phyloP scores from a whole-genome alignment of 2,888 invertebrate species.

The Panzeria rudis region DNA sequence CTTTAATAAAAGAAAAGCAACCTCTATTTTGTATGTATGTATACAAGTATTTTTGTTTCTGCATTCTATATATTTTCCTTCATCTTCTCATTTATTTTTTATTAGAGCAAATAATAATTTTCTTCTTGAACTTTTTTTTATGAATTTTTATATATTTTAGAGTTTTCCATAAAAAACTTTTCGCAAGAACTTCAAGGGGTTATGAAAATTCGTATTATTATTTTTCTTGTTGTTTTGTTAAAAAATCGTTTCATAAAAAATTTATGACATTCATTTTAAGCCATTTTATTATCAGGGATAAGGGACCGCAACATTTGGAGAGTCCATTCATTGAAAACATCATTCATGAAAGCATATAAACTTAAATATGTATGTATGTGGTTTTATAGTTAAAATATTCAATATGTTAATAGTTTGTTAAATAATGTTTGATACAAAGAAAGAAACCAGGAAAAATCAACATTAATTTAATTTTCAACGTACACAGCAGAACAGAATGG shows the following conservation, averaged over 20 bases:
- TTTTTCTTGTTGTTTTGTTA: slow-evolving; percentile 21
- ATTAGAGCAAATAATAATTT: slow-evolving; percentile 34
- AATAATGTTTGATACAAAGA: no score
- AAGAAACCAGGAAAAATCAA: no score
- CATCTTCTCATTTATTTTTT: slow-evolving; percentile 39
- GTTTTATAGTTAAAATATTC: no score
- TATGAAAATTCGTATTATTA: slow-evolving; percentile 42
- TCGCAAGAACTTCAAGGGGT: slow-evolving; percentile 56
- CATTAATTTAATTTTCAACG: no score
- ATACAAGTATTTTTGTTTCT: slow-evolving; percentile 17
- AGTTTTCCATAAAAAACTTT: slow-evolving; percentile 60
- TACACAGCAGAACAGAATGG: no score
- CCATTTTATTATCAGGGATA: slow-evolving; percentile 42
- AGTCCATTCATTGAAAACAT: neutral
- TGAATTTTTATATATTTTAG: slow-evolving; percentile 60
- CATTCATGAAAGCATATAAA: neutral
- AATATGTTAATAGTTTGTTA: no score
- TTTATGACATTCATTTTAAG: slow-evolving; percentile 57
- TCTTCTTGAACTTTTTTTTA: slow-evolving; percentile 46
- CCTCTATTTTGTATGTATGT: slow-evolving; percentile 37
- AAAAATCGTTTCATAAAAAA: slow-evolving; percentile 56
- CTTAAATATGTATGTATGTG: neutral
- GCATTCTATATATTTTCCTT: slow-evolving; percentile 3
- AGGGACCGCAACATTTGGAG: neutral
- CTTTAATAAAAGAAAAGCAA: slow-evolving; percentile 57